Base-by-base conservation (phyloP, 1,140 invertebrate genomes). In the Papilio xuthus region DNA sequence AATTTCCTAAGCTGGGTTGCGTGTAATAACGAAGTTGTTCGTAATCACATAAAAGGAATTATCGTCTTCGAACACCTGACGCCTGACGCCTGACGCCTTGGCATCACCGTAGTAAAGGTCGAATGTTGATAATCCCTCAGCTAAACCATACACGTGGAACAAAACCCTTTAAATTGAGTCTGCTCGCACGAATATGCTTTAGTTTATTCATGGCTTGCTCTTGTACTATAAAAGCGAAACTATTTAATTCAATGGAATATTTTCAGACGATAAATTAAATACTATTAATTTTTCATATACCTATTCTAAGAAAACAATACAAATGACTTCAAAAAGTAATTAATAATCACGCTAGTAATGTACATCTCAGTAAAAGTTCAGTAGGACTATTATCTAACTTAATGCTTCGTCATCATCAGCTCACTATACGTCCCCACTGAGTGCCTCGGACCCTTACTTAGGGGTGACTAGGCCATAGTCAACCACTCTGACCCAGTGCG, bases 31-130 rank as follows among this genome's bases (percentile, higher is more conserved):
- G n/a, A 47, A 44, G 71, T 26, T 72, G 20, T 73, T 47, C 12
- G 71, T 73, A 73, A 50, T 47, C 42, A 28, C n/a, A n/a, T 28
- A 73, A 47, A 4, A 42, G 71, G 13, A 28, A 50, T 73, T 50
- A 28, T 47, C 28, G 15, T 28, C 41, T 73, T 73, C 41, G 42
- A 44, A 15, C 71, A 73, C 71, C 42, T 73, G 42, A 73, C 71
- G 32, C 70, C 32, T 9, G 12, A 44, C 20, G 70, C 50, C 50
- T n/a, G 20, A 26, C 70, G 23, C 70, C 37, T 47, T 18, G 10
- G n/a, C 20, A 41, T 8, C 6, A 37, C 67, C 15, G 32, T 41
- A 28, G n/a, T 15, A 70, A 42, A 72, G 41, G 41, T 41, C 37
- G 37, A 42, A 23, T 13, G 12, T 73, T 73, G 41, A 47, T 73